These are phyloP conservation scores for Oxygymnocypris stewartii DNA, from an alignment of 2,113 vertebrate species.

Conservation along the genomic window DNA sequence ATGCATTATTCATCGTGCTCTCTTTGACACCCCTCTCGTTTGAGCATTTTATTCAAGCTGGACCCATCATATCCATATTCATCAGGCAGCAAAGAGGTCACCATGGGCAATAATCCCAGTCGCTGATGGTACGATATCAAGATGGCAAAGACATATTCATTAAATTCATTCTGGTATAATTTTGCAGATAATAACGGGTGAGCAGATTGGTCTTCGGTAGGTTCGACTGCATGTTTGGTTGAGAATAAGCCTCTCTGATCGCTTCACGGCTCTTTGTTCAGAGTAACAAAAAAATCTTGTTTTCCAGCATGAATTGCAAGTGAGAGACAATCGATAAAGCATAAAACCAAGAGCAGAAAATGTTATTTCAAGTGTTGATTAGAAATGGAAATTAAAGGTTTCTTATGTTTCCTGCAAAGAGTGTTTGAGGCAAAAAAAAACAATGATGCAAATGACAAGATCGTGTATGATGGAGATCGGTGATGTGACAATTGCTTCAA, in stretches of 20 bases:
- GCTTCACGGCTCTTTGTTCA: background rate
- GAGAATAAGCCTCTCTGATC: background rate
- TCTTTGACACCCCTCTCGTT: slow-evolving; percentile 49
- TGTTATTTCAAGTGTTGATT: slow-evolving; percentile 26
- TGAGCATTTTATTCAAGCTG: slow-evolving; percentile 45
- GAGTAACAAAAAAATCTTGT: background rate
- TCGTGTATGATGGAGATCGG: background rate
- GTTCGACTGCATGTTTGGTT: slow-evolving; percentile 9
- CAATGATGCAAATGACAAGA: background rate
- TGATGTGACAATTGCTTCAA: slow-evolving; percentile 28
- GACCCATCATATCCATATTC: slow-evolving; percentile 54
- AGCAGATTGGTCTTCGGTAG: slow-evolving; percentile 25
- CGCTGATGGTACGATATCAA: slow-evolving; percentile 46
- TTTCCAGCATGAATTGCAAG: slow-evolving; percentile 13
- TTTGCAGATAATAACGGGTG: slow-evolving; percentile 39
- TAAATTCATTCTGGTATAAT: slow-evolving; percentile 52
- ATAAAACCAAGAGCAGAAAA: slow-evolving; percentile 10
- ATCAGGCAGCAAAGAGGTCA: slow-evolving; percentile 36
- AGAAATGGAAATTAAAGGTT: slow-evolving; percentile 4
- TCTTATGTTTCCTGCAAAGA: slow-evolving; percentile 1
- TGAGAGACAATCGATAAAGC: slow-evolving; percentile 30
- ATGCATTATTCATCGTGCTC: slow-evolving; percentile 59
- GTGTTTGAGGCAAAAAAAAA: background rate
- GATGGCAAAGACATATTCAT: slow-evolving; percentile 56
- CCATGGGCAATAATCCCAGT: slow-evolving; percentile 49